phyloP scores from a whole-genome alignment of 2,797 vertebrate species.

The Gymnocypris eckloni region DNA sequence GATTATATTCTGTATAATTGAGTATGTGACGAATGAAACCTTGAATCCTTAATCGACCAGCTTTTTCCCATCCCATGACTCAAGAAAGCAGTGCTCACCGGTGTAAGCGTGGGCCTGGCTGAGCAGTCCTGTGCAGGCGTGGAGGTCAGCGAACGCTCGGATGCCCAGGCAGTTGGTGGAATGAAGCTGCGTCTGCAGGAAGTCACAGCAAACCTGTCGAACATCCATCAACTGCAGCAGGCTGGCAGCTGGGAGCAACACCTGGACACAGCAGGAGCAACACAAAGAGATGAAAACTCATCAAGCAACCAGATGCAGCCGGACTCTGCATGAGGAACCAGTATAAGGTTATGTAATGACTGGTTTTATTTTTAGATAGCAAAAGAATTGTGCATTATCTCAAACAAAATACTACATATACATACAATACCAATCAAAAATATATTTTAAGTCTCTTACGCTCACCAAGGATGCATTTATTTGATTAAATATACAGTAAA shows the following conservation, averaged over 20 bases:
- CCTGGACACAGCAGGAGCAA: constrained; percentile 71
- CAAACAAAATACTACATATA: neutral
- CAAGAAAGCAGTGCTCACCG: constrained; percentile 78
- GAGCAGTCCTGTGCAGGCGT: constrained; percentile 90
- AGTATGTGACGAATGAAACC: too few species aligned
- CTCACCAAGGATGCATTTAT: neutral
- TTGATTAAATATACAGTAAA: neutral
- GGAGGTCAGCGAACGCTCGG: constrained; percentile 92
- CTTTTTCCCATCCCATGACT: neutral
- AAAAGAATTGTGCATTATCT: neutral
- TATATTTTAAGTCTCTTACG: neutral
- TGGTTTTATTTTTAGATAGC: neutral
- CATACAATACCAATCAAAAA: neutral
- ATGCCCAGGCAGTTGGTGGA: constrained; percentile 96
- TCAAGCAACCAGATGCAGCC: neutral
- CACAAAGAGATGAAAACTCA: constrained; percentile 5
- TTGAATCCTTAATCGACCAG: neutral
- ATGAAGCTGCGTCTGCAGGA: constrained; percentile 95
- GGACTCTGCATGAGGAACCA: neutral
- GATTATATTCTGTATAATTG: too few species aligned
- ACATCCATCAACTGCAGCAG: constrained; percentile 95
- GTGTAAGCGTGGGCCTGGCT: constrained; percentile 91
- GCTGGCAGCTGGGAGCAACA: constrained; percentile 91
- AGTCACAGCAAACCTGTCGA: constrained; percentile 93
- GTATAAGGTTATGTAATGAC: neutral